phyloP scores from a whole-genome alignment of 2,888 invertebrate genomes.

The Perdita meconis region DNA sequence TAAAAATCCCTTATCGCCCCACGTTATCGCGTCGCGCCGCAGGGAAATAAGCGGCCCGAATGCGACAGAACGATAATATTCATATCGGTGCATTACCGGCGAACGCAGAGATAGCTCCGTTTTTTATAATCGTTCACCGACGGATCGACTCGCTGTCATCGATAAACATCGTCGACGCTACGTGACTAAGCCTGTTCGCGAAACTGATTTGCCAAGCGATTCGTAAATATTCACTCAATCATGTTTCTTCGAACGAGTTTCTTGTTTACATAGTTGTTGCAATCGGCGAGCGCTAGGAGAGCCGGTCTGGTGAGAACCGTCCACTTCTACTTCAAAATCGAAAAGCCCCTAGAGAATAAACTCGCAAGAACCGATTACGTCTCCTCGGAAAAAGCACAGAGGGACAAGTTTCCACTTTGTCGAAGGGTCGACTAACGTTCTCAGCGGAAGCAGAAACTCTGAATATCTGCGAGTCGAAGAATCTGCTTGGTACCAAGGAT shows the following conservation, averaged over 20 bases:
- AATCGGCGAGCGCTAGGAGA: not conserved
- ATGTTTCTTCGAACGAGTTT: not conserved
- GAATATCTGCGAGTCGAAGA: no score
- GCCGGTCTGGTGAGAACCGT: no score
- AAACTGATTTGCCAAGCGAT: not conserved
- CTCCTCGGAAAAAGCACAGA: no score
- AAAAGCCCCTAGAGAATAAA: no score
- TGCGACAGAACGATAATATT: slow-evolving; percentile 32
- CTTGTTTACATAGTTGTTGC: not conserved
- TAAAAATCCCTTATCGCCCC: slow-evolving; percentile 23
- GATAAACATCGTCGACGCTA: slow-evolving; percentile 12
- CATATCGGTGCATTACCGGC: slow-evolving; percentile 31
- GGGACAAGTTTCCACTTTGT: no score
- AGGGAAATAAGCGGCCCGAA: slow-evolving; percentile 25
- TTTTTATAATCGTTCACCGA: slow-evolving; percentile 6
- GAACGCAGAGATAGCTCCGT: slow-evolving; percentile 9
- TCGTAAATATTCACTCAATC: slow-evolving; percentile 1
- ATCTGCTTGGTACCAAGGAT: no score
- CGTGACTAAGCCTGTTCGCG: not conserved
- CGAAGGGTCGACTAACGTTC: no score
- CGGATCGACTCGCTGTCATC: slow-evolving; percentile 12
- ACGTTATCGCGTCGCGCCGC: slow-evolving; percentile 24
- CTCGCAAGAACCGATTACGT: no score
- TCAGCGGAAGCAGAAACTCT: no score
- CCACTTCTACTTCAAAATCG: no score